Base-by-base conservation (phyloP, 2,797 vertebrate genomes). In the Enteromius fasciolatus region DNA sequence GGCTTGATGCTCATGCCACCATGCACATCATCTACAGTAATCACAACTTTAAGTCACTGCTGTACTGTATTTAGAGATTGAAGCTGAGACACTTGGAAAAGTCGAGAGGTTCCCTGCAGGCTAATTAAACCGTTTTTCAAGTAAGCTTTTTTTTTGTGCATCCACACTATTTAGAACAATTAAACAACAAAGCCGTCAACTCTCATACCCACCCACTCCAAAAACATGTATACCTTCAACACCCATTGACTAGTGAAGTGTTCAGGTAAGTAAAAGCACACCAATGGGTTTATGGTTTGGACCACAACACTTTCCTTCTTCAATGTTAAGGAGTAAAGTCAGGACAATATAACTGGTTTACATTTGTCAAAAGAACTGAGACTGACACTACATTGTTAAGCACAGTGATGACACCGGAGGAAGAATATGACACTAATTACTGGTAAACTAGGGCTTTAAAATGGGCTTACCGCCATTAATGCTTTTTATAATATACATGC, bases 1-100 rank as follows among this genome's bases (percentile, higher is more conserved):
- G 82, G 81, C 76, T 84, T 54, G 68, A 81, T 54, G 28, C 57
- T 86, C 82, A 87, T 84, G 52, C 84, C 81, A 80, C 83, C 85
- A 86, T 86, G 80, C 87, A 83, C 80, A 81, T 83, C 68, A 57
- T 77, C 64, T 80, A 84, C 72, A 84, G 82, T 61, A 25, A 63
- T 44, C 20, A 69, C 33, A 68, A 59, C 9, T 66, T 44, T 6
- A 41, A 78, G 28, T 59, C 28, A 66, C 74, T 87, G 84, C 44
- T 57, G 23, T 68, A 69, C 52, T 20, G n/a, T 61, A 25, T 72
- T n/a, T 20, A 83, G 54, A 31, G 59, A 64, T 72, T 57, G 70
- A 75, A 78, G 80, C 18, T 15, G 61, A 79, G 70, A 83, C 70
- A 41, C 63, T 68, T 57, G 83, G 64, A 69, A 57, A 72, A 61